Evolutionary conservation across 2,113 vertebrate species (phyloP), one percentile per base, ranked within the genome.

Genomic region (Paracanthobrama guichenoti): DNA sequence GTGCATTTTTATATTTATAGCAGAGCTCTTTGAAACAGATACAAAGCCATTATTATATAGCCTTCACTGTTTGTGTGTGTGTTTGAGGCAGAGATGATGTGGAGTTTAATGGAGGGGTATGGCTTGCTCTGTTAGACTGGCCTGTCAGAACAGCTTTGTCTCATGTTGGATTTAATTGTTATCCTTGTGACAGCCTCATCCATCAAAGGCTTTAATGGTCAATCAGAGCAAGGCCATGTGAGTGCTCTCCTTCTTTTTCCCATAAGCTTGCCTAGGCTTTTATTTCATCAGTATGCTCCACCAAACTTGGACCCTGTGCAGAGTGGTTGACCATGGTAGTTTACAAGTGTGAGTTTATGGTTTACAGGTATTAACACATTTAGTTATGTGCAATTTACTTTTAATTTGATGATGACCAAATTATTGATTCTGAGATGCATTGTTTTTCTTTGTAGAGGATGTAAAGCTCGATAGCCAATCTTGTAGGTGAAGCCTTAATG

Each of bases 131-230:
- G 96, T 97, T 96, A 98, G 96, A 98, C 97, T 95, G 95, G 96
- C 96, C 97, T 96, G 97, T 98, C 97, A 98, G 95, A 97, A 97
- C 93, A 96, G 97, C 97, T 99, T 98, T 98, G 97, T 98, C 97
- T 99, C 97, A 98, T 98, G 97, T 99, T 97, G 98, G 97, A 99
- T 99, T 99, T 99, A 98, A 98, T 99, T 99, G 97, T 99, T 96
- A 98, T 95, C 96, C 95, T 96, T 94, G 95, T 98, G 97, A 99
- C 97, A 98, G 97, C 95, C 96, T 96, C 97, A 99, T 98, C 98
- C 96, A 98, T 99, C 97, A 99, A 97, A 98, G 97, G 97, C 97
- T 94, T 98, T 99, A 98, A 98, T 99, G 97, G 98, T 98, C 97
- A 98, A 97, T 98, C 98, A 98, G 96, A 99, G 97, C 96, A 96